These are phyloP conservation scores for Ammospiza maritima DNA, from an alignment of 2,797 vertebrate species.

Conservation along the genomic window DNA sequence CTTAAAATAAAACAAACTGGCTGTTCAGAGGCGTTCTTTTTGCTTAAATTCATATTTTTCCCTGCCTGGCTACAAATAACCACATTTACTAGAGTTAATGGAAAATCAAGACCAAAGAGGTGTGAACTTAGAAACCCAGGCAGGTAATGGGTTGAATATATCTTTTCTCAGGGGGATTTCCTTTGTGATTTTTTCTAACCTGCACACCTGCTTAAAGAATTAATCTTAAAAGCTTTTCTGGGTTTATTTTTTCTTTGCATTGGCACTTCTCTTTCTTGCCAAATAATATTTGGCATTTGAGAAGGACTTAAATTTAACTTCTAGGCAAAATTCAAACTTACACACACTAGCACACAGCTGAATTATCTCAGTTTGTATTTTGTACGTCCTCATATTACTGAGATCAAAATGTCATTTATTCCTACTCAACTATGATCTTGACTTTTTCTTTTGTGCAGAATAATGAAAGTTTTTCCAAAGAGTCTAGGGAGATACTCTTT, in stretches of 20 bases:
- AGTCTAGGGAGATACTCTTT: background rate
- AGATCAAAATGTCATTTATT: constrained; percentile 3
- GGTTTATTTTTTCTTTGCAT: constrained; percentile 9
- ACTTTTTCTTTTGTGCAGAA: background rate
- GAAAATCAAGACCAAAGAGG: background rate
- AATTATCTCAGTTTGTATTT: constrained; percentile 5
- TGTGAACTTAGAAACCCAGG: background rate
- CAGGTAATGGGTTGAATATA: background rate
- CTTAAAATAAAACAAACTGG: background rate
- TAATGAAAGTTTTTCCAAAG: background rate
- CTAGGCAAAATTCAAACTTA: background rate
- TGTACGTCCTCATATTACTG: background rate
- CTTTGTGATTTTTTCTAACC: background rate
- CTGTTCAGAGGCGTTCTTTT: background rate
- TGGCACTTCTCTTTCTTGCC: background rate
- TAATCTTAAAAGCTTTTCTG: background rate
- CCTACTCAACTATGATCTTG: background rate
- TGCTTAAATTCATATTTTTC: background rate
- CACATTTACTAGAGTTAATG: background rate
- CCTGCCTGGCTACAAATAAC: background rate
- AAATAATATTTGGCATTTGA: constrained; percentile 4
- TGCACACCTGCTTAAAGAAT: background rate
- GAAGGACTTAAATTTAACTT: background rate
- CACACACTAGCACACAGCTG: background rate
- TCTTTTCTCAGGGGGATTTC: background rate